Conservation (phyloP, 2,113 vertebrate genomes). For the Psophia crepitans region DNA sequence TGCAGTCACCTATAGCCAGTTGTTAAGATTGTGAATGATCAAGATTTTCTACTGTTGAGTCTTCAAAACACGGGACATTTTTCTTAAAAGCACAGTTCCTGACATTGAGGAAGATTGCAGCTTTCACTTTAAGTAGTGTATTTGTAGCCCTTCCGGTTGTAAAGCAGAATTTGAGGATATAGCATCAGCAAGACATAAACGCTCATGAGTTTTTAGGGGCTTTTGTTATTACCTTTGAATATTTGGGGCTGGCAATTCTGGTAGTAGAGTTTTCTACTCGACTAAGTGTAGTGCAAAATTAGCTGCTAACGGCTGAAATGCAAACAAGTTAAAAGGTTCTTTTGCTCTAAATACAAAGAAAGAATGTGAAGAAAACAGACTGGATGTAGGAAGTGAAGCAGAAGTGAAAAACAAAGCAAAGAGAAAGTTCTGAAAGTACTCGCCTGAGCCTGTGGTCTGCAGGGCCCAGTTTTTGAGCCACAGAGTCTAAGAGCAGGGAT, state of each 20-base stretch:
- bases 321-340: neutral
- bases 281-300: neutral
- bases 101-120: neutral
- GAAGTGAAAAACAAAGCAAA: neutral
- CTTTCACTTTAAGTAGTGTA: neutral
- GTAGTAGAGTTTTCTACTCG: neutral
- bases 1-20: neutral
- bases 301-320: neutral
- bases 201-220: neutral
- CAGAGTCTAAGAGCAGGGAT: neutral
- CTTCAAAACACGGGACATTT: neutral
- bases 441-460: neutral
- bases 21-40: neutral
- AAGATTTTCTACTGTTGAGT: neutral
- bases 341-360: neutral
- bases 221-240: neutral
- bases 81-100: neutral
- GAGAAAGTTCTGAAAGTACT: neutral
- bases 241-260: neutral
- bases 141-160: neutral
- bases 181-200: neutral
- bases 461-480: neutral
- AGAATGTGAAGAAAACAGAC: neutral
- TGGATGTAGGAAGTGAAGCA: neutral
- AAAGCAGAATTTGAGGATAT: neutral